Conservation (phyloP, 2,888 invertebrate species). For the Andrena hattorfiana region DNA sequence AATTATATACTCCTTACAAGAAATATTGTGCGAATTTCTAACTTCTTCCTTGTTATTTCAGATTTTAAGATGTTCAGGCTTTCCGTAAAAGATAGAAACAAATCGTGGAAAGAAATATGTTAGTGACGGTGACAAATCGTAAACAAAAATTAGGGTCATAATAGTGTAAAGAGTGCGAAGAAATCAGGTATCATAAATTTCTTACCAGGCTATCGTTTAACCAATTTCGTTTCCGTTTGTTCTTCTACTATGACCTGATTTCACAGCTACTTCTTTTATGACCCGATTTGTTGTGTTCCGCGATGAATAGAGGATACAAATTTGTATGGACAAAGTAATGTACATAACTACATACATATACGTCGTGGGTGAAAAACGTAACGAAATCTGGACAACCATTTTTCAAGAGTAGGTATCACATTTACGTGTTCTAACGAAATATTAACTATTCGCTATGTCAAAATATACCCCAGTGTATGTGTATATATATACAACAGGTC, state of each 20-base stretch:
- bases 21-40: not conserved
- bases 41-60: not conserved
- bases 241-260: not conserved
- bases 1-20: not conserved
- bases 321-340: not conserved
- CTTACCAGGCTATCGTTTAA: not conserved
- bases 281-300: not conserved
- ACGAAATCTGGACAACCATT: not conserved
- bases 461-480: too few species aligned
- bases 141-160: not conserved
- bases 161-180: not conserved
- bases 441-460: too few species aligned
- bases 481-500: too few species aligned
- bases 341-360: too few species aligned
- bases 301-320: not conserved
- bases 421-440: too few species aligned
- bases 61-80: not conserved
- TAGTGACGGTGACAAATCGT: not conserved
- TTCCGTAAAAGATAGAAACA: too few species aligned
- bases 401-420: not conserved
- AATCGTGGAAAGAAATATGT: not conserved
- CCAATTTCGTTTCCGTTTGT: not conserved
- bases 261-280: not conserved
- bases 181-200: not conserved
- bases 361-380: not conserved